Evolutionary conservation across 2,888 invertebrate species (phyloP).

Genomic region (Lumbricus terrestris): DNA sequence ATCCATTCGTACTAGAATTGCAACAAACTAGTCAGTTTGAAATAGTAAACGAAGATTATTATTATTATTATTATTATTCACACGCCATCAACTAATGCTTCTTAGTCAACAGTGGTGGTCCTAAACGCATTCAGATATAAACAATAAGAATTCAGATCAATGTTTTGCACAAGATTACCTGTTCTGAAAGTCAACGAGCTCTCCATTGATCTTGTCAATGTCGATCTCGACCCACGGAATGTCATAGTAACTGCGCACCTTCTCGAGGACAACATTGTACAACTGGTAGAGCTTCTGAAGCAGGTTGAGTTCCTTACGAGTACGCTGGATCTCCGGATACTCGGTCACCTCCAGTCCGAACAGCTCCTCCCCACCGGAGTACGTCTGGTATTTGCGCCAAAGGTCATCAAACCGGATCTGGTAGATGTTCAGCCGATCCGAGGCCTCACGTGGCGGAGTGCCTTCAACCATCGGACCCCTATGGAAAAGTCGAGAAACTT

Average conservation of each 20-base stretch:
- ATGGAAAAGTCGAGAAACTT: not conserved
- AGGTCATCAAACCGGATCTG: slow-evolving; percentile 86
- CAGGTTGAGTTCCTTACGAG: slow-evolving; percentile 88
- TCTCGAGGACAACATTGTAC: slow-evolving; percentile 92
- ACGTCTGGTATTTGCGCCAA: slow-evolving; percentile 90
- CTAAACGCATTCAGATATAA: not conserved
- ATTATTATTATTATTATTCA: no score
- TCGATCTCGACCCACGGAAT: slow-evolving; percentile 95
- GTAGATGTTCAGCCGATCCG: slow-evolving; percentile 78
- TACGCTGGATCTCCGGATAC: slow-evolving; percentile 88
- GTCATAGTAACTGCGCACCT: slow-evolving; percentile 93
- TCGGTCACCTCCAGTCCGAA: slow-evolving; percentile 87
- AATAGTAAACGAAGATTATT: not conserved
- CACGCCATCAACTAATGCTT: no score
- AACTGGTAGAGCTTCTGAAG: slow-evolving; percentile 91
- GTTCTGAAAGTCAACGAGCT: slow-evolving; percentile 95
- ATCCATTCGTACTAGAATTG: no score
- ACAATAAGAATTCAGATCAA: no score
- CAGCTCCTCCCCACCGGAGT: slow-evolving; percentile 90
- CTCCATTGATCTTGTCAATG: slow-evolving; percentile 94
- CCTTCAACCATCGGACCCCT: slow-evolving; percentile 91
- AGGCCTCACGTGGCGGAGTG: slow-evolving; percentile 86
- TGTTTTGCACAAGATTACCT: slow-evolving; percentile 63
- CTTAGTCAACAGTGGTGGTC: not conserved
- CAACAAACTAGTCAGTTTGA: no score